Evolutionary conservation across 2,888 invertebrate species (phyloP), one percentile per base, ranked within the genome.

Genomic region (Timandra comae): DNA sequence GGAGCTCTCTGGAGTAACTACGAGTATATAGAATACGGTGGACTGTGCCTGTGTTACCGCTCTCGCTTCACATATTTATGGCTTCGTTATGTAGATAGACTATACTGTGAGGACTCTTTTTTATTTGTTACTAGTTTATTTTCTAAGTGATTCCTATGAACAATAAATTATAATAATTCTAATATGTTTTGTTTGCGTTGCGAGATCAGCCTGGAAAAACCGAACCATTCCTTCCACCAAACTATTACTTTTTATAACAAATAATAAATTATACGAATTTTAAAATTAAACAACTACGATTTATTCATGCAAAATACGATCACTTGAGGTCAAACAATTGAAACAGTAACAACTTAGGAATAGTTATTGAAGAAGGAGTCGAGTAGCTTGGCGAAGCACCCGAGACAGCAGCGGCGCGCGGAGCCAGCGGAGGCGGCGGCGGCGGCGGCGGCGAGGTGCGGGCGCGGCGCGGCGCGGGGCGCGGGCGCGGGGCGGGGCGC

Each of bases 361-460:
- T 65, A 70, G 46, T 69, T 70, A 36, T 61, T 76, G 12, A 77
- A 57, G 37, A 82, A 82, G 1, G 79, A 77, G 38, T 81, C 76
- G 0, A 82, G 27, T 21, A 81, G 52, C 50, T 77, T 81, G 1
- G 59, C 71, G 24, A 78, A 20, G 40, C 72, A 71, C 0, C 77
- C 74, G 9, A 75, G 52, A 41, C 54, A 70, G 34, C 70, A 64
- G 3, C 53, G 50, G 6, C 62, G 48, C 12, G 43, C 30, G n/a
- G 54, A 35, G 7, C 48, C 27, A 1, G 43, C 16, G 13, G 41
- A 32, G 16, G 46, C 21, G 22, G 27, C 31, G 22, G 22, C 42
- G 9, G 36, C 49, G 11, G 42, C 12, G 3, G 28, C 42, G 10
- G 25, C 33, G 6, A 2, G 13, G 9, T 24, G 23, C 29, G 20